Conservation (phyloP, 2,113 vertebrate species). For the Platichthys flesus region DNA sequence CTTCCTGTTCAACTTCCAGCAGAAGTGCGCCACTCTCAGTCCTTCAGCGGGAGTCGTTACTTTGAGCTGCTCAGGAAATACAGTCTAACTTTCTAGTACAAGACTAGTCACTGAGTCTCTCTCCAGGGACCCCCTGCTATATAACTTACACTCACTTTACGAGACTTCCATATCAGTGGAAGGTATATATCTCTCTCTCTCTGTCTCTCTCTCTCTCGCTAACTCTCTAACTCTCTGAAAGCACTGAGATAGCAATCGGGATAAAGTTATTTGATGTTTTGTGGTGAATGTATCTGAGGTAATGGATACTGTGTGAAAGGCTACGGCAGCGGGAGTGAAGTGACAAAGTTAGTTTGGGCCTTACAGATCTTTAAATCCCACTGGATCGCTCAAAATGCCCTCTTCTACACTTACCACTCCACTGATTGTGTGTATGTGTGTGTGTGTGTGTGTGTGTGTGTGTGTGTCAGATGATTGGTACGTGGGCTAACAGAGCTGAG, state of each 20-base stretch:
- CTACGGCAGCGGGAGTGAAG: constrained; percentile 71
- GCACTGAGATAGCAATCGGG: constrained; percentile 61
- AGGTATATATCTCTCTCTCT: constrained; percentile 62
- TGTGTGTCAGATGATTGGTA: constrained; percentile 74
- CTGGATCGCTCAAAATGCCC: constrained; percentile 71
- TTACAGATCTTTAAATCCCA: constrained; percentile 77
- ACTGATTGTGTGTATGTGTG: constrained; percentile 60
- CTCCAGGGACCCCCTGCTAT: constrained; percentile 69
- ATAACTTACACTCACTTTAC: constrained; percentile 78
- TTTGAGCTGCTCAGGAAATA: constrained; percentile 73
- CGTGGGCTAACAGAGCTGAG: constrained; percentile 76
- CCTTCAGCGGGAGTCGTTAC: constrained; percentile 66
- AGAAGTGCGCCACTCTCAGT: constrained; percentile 67
- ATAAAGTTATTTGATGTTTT: constrained; percentile 77
- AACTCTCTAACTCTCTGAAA: constrained; percentile 56
- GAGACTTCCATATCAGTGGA: constrained; percentile 75
- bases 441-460: constrained; percentile 62
- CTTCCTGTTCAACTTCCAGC: constrained; percentile 74
- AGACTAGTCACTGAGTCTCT: constrained; percentile 69
- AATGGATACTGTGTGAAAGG: constrained; percentile 80
- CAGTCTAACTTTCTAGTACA: constrained; percentile 70
- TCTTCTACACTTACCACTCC: constrained; percentile 55
- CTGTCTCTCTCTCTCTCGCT: constrained; percentile 52
- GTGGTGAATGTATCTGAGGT: constrained; percentile 65
- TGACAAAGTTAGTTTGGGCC: constrained; percentile 83